Evolutionary conservation across 1,140 invertebrate species (phyloP).

Genomic region (Hyphantria cunea): DNA sequence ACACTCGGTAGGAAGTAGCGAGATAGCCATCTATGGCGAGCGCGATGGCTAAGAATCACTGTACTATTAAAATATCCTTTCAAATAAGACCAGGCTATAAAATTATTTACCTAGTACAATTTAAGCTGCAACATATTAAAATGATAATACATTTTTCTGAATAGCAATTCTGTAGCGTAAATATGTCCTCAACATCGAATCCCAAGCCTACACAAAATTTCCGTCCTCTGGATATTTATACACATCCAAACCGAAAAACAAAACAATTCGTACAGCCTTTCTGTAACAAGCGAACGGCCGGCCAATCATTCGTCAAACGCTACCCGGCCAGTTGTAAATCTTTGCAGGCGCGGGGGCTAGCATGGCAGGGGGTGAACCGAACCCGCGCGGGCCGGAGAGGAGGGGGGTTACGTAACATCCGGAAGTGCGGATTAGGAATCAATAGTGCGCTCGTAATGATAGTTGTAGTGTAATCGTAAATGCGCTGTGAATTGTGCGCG

Average conservation of each 20-base stretch:
- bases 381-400: constrained; percentile 17
- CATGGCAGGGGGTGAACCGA: constrained; percentile 22
- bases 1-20: too few species aligned
- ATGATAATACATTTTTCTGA: too few species aligned
- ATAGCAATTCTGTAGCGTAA: too few species aligned
- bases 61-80: too few species aligned
- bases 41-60: too few species aligned
- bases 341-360: constrained; percentile 38
- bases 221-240: constrained; percentile 27
- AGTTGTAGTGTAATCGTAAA: constrained; percentile 75
- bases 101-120: too few species aligned
- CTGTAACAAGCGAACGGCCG: constrained; percentile 42
- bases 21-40: too few species aligned
- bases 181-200: not conserved
- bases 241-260: constrained; percentile 38
- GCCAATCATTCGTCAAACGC: constrained; percentile 72
- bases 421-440: constrained; percentile 81
- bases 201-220: constrained; percentile 1
- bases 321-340: constrained; percentile 59
- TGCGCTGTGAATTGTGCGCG: constrained; percentile 62
- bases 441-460: constrained; percentile 79
- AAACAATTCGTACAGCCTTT: constrained; percentile 49
- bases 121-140: too few species aligned
- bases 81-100: too few species aligned
- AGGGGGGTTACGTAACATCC: constrained; percentile 72